A percentile compares a stretch with the other conserved stretches of the same genome.
These are phyloP conservation scores for Pedicia rivosa DNA, from an alignment of 2,888 invertebrate genomes.

Conservation along the genomic window DNA sequence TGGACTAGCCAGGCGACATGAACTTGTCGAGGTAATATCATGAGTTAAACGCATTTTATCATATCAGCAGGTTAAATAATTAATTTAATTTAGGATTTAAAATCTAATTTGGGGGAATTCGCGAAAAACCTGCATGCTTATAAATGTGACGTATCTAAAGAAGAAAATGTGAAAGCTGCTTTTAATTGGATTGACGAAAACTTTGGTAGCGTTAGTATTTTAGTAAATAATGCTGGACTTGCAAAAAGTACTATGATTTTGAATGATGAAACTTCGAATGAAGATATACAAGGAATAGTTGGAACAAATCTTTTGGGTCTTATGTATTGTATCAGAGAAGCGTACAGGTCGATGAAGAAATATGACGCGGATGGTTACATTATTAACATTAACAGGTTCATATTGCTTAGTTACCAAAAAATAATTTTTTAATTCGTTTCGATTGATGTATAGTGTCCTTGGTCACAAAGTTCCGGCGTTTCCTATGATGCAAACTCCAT, in stretches of 20 bases:
- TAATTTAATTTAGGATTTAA: background rate
- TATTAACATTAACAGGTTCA: constrained; percentile 30
- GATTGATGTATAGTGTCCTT: too few relatives aligned
- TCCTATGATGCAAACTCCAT: background rate
- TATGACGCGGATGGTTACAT: constrained; percentile 29
- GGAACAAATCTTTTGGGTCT: constrained; percentile 31
- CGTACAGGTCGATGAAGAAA: constrained; percentile 32
- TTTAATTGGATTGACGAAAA: constrained; percentile 35
- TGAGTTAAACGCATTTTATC: too few relatives aligned
- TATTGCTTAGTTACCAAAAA: too few relatives aligned
- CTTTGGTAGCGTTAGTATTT: constrained; percentile 36
- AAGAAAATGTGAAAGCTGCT: constrained; percentile 34
- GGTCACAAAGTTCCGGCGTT: constrained; percentile 30
- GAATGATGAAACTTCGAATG: constrained; percentile 13
- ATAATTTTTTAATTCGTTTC: too few relatives aligned
- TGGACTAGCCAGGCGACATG: constrained; percentile 33
- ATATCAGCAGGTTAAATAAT: too few relatives aligned
- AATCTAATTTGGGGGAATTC: background rate
- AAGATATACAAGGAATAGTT: constrained; percentile 22
- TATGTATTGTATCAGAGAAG: constrained; percentile 30
- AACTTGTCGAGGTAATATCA: constrained; percentile 25
- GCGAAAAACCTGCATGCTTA: constrained; percentile 23
- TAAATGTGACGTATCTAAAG: constrained; percentile 36
- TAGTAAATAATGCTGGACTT: constrained; percentile 41
- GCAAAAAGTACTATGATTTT: constrained; percentile 12